phyloP scores from a whole-genome alignment of 2,888 invertebrate genomes.

The Drosophila falleni region DNA sequence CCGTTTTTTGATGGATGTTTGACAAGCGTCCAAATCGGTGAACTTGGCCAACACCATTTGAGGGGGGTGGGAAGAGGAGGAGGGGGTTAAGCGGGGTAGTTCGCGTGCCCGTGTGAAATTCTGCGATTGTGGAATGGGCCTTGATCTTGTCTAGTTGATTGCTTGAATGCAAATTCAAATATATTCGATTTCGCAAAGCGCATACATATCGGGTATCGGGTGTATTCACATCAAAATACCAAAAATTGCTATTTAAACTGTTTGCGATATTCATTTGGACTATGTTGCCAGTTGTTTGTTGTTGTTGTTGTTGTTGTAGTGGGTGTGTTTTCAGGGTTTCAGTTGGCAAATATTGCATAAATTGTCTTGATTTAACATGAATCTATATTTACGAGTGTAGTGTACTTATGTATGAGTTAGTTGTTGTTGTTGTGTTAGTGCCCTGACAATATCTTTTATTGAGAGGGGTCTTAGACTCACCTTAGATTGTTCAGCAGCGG shows the following conservation, averaged over 20 bases:
- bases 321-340: conserved; percentile 75
- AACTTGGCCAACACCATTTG: conserved; percentile 47
- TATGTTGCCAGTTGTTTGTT: conserved; percentile 22
- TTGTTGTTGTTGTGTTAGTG: conserved; percentile 15
- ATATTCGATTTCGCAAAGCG: conserved; percentile 15
- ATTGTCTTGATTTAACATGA: conserved; percentile 51
- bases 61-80: not conserved
- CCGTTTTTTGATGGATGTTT: conserved; percentile 65
- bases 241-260: conserved; percentile 60
- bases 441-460: conserved; percentile 19
- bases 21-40: conserved; percentile 63
- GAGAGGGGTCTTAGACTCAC: conserved; percentile 86
- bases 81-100: not conserved
- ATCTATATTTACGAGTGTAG: conserved; percentile 25
- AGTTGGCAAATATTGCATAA: conserved; percentile 48
- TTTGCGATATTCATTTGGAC: conserved; percentile 72
- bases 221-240: conserved; percentile 45
- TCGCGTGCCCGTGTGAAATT: conserved; percentile 50
- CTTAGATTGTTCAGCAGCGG: conserved; percentile 94
- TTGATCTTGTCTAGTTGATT: conserved; percentile 63
- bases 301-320: conserved; percentile 42
- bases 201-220: not conserved
- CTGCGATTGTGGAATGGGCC: conserved; percentile 32
- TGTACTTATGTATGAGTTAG: not conserved
- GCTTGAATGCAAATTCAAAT: conserved; percentile 16